Evolutionary conservation across 1,140 invertebrate genomes (phyloP), one percentile per base, ranked within the genome.

Genomic region (Neomicropteryx cornuta): DNA sequence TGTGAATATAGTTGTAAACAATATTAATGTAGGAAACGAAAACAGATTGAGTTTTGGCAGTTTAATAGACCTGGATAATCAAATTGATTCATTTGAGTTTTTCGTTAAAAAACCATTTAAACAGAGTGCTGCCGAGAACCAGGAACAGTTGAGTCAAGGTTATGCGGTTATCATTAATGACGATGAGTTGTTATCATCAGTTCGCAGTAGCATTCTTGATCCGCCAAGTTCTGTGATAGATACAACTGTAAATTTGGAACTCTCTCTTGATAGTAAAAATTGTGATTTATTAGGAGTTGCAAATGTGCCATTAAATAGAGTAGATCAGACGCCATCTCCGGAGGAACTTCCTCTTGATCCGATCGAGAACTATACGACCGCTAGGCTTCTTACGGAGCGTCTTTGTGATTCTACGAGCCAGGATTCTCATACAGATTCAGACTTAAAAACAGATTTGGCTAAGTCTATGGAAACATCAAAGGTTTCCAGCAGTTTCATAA

Each of bases 341-440:
- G 83, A 88, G 56, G 84, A 88, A 50, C 59, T 88, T 27, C 84
- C 84, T 0, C 61, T 87, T 10, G 83, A 87, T 58, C 76, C 76
- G 8, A 72, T 67, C 4, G n/a, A n/a, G n/a, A n/a, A n/a, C n/a
- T n/a, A n/a, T n/a, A n/a, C n/a, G n/a, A n/a, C n/a, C n/a, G n/a
- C n/a, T n/a, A n/a, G n/a, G n/a, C n/a, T n/a, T n/a, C n/a, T n/a
- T n/a, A n/a, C n/a, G n/a, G n/a, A n/a, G n/a, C n/a, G n/a, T n/a
- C 63, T 64, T 49, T 65, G 58, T 19, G 56, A 47, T 38, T 63
- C 58, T 14, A 63, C 58, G 13, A 50, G 61, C 33, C 60, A 62
- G 28, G 62, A 66, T 43, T 66, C 64, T 4, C 60, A 66, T 39
- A 68, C 67, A 1, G 72, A 69, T 43, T 64, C 66, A 1, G 71